Evolutionary conservation across 2,113 vertebrate species (phyloP).

Genomic region (rabbit (Oryctolagus cuniculus)): mOryCun1.1 NC_091433.1:139613501-139614000

Average conservation of each 20-base stretch:
- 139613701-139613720: not conserved
- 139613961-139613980: no score
- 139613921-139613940: no score
- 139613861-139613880: no score
- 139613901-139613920: no score
- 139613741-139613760: not conserved
- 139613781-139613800: not conserved
- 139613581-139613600: conserved; percentile 18
- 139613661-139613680: not conserved
- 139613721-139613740: not conserved
- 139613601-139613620: not conserved
- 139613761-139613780: not conserved
- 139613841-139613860: no score
- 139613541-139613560: not conserved
- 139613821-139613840: no score
- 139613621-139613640: not conserved
- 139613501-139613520: not conserved
- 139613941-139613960: no score
- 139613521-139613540: not conserved
- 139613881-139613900: no score
- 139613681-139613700: not conserved
- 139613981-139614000: no score
- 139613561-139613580: not conserved
- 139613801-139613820: not conserved
- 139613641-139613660: not conserved